phyloP scores from a whole-genome alignment of 2,113 vertebrate species.

The Chitala chitala region DNA sequence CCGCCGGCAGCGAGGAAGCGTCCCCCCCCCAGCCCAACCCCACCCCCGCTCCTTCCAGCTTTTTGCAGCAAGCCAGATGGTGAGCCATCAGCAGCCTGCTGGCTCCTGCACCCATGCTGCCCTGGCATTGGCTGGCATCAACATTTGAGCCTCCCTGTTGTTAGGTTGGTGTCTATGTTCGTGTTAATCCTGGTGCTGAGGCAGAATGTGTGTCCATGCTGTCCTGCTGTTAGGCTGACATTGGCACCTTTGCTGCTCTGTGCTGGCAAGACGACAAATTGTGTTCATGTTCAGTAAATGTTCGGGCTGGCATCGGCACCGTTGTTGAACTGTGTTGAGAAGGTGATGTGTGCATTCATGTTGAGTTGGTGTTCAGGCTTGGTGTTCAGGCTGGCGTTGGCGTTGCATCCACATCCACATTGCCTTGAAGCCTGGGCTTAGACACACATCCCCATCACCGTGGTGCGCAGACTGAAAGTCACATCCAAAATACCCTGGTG shows the following conservation, averaged over 20 bases:
- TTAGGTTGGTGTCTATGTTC: not conserved
- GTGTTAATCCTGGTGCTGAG: too few species aligned
- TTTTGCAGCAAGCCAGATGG: slow-evolving; percentile 26
- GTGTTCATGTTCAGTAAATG: too few species aligned
- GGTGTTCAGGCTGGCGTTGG: not conserved
- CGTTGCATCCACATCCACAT: not conserved
- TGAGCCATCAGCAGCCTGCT: slow-evolving; percentile 27
- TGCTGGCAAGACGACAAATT: too few species aligned
- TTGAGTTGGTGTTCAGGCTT: too few species aligned
- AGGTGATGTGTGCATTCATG: not conserved
- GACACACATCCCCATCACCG: not conserved
- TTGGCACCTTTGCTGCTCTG: not conserved
- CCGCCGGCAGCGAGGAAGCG: not conserved
- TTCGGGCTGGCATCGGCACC: not conserved
- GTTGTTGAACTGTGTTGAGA: too few species aligned
- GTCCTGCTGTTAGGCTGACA: not conserved
- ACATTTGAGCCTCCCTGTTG: too few species aligned
- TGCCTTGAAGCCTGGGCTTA: not conserved
- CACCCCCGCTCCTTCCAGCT: not conserved
- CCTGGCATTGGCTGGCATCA: not conserved
- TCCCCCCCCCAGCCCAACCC: not conserved
- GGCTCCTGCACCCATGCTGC: slow-evolving; percentile 13
- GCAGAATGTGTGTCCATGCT: not conserved
- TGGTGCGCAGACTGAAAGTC: not conserved
- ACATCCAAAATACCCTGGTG: not conserved